Base-by-base conservation (phyloP, 2,113 vertebrate species). In the Seriola rivoliana region DNA sequence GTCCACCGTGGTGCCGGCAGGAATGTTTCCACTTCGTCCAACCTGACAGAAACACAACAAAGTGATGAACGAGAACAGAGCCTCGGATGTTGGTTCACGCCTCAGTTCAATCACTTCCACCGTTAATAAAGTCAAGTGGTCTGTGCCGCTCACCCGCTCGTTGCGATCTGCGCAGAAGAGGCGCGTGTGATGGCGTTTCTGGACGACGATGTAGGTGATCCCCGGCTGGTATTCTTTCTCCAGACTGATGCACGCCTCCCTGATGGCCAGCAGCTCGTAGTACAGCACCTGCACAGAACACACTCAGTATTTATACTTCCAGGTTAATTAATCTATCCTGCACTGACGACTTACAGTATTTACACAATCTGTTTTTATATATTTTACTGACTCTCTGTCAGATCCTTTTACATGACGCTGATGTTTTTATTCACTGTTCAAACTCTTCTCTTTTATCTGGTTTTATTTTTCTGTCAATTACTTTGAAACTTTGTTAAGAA, bases 141-240 rank as follows among this genome's bases (percentile, higher is more conserved):
- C 4, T 16, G 34, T n/a, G 9, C 34, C 8, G 68, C 93, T 97
- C 95, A 99, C 98, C 96, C 98, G 95, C 95, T 99, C 98, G 59
- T 97, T 97, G 72, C 97, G 96, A 88, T 99, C 98, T 11, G 98
- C 97, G 77, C 98, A 99, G 94, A 99, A 99, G 72, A 99, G 85
- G 7, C 98, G 96, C 0, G 98, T 99, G 76, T 99, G 98, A 92
- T 99, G 98, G 38, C 98, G 95, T 84, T 99, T 99, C 95, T 99
- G 98, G 46, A 99, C 98, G 14, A 99, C 98, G 2, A 99, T 98
- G 85, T 97, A 99, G 25, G 98, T 99, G 86, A 99, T 99, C 76
- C 98, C 98, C 14, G 98, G 98, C 94, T 99, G 98, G 91, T 99
- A 99, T 71, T 99, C 98, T 67, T 98, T 98, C 94, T 99, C 98